phyloP scores from a whole-genome alignment of 1,140 invertebrate genomes.

The Luehdorfia chinensis region DNA sequence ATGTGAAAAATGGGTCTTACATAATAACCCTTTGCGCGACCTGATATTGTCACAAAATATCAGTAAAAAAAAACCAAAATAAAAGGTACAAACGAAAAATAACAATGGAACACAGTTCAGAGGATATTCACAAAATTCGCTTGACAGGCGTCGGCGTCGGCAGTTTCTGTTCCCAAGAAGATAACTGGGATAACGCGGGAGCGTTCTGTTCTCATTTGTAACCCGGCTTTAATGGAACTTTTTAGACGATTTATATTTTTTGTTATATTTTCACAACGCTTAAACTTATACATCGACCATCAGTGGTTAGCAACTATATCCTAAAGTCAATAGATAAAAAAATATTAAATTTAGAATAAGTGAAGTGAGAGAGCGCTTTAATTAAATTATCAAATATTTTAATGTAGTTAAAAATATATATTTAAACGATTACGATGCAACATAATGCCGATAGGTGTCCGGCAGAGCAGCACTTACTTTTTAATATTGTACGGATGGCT shows the following conservation, averaged over 20 bases:
- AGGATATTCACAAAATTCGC: constrained; percentile 16
- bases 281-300: neutral
- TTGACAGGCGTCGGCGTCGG: constrained; percentile 20
- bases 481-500: too few species aligned
- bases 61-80: constrained; percentile 5
- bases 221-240: constrained; percentile 58
- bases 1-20: too few species aligned
- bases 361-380: too few species aligned
- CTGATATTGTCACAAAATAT: constrained; percentile 15
- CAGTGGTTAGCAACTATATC: too few species aligned
- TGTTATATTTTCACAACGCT: constrained; percentile 11
- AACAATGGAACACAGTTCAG: constrained; percentile 16
- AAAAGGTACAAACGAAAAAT: constrained; percentile 17
- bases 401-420: too few species aligned
- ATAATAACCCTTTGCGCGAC: neutral
- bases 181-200: constrained; percentile 43
- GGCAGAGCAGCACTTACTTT: too few species aligned
- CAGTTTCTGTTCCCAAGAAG: constrained; percentile 44
- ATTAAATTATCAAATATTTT: too few species aligned
- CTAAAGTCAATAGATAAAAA: too few species aligned
- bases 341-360: too few species aligned
- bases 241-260: constrained; percentile 29
- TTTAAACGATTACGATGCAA: too few species aligned
- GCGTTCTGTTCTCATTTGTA: constrained; percentile 61
- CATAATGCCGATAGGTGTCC: too few species aligned